These are phyloP conservation scores for Crocuta crocuta DNA, from an alignment of 2,113 vertebrate genomes.

Conservation along the genomic window DNA sequence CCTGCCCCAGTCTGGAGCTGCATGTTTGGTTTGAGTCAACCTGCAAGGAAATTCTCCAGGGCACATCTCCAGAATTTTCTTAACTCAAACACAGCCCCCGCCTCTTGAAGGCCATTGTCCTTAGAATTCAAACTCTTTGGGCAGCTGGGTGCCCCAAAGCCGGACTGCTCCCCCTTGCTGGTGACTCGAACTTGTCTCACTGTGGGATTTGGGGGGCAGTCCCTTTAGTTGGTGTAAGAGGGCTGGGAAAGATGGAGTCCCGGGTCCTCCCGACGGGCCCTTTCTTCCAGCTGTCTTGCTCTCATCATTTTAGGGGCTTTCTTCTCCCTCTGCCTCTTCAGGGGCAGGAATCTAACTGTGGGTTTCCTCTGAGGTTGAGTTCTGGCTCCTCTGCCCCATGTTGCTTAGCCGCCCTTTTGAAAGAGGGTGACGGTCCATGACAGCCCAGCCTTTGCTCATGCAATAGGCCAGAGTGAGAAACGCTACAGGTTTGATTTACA, in stretches of 20 bases:
- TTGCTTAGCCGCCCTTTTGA: background rate
- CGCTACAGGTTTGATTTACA: background rate
- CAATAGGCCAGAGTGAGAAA: background rate
- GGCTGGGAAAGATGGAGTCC: background rate
- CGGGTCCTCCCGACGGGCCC: rapidly evolving
- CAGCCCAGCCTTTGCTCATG: background rate
- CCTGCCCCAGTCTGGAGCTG: no score
- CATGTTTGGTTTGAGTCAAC: background rate
- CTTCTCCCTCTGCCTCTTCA: background rate
- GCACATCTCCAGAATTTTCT: background rate
- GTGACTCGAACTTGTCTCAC: background rate
- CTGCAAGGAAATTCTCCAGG: background rate
- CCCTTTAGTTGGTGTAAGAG: background rate
- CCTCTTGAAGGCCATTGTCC: background rate
- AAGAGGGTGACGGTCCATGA: rapidly evolving
- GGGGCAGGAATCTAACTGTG: background rate
- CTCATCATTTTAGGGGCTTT: background rate
- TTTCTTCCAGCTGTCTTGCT: background rate
- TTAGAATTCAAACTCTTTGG: background rate
- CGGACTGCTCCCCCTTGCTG: background rate
- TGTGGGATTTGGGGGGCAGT: rapidly evolving
- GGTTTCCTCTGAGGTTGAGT: background rate
- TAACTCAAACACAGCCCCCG: background rate
- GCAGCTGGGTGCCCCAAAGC: background rate
- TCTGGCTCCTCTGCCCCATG: background rate